Evolutionary conservation across 2,797 vertebrate genomes (phyloP).

Genomic region (Buphagus erythrorhynchus): DNA sequence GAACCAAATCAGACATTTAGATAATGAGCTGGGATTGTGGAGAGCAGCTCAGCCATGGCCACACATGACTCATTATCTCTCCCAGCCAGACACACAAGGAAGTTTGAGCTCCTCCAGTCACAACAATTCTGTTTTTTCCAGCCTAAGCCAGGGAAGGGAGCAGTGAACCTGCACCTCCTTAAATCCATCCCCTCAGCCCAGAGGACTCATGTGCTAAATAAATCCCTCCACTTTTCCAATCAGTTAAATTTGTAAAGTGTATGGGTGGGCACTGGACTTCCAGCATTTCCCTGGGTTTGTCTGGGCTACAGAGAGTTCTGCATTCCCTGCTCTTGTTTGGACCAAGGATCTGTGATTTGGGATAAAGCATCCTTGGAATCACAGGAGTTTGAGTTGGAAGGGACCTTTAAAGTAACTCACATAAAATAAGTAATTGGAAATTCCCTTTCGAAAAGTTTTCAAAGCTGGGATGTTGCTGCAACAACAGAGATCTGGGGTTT

Average conservation of each 20-base stretch:
- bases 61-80: constrained; percentile 63
- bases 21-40: constrained; percentile 61
- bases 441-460: fast-evolving
- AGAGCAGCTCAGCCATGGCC: constrained; percentile 41
- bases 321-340: fast-evolving
- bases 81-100: constrained; percentile 37
- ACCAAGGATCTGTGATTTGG: not conserved
- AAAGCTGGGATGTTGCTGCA: not conserved
- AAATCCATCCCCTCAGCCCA: not conserved
- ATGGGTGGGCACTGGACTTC: fast-evolving
- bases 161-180: not conserved
- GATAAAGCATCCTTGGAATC: not conserved
- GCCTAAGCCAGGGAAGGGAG: not conserved
- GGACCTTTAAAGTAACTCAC: not conserved
- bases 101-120: constrained; percentile 36
- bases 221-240: constrained; percentile 8
- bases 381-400: not conserved
- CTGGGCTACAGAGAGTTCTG: not conserved
- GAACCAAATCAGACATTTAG: constrained; percentile 56
- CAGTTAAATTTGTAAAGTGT: not conserved
- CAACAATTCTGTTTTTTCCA: not conserved
- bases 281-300: not conserved
- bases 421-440: not conserved
- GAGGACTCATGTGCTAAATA: not conserved
- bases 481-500: too few relatives aligned